Conservation (phyloP, 2,888 invertebrate species). For the Acronicta psi region DNA sequence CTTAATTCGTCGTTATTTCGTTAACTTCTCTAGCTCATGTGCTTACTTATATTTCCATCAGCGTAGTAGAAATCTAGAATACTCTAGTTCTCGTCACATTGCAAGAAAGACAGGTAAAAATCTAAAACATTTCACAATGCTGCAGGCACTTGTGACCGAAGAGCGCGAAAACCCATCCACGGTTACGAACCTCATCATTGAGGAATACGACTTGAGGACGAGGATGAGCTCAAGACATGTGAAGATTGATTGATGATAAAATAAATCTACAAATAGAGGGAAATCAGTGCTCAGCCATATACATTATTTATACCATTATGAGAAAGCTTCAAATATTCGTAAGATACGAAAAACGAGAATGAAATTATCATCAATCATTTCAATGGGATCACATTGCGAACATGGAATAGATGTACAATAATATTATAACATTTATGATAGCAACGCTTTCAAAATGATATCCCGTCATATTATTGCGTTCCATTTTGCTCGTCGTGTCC, state of each 20-base stretch:
- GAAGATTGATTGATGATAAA: neutral
- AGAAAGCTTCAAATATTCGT: neutral
- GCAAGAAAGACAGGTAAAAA: too few species aligned
- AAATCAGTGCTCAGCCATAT: neutral
- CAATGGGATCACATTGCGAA: neutral
- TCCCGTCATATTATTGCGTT: neutral
- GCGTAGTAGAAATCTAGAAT: too few species aligned
- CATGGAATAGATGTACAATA: neutral
- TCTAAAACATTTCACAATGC: too few species aligned
- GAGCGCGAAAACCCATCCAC: too few species aligned
- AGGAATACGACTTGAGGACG: too few species aligned
- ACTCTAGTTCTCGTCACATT: too few species aligned
- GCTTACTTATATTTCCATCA: too few species aligned
- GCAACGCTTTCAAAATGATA: neutral
- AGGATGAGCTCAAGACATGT: neutral
- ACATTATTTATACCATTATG: neutral
- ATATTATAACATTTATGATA: too few species aligned
- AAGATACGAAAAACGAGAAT: neutral
- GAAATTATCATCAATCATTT: neutral
- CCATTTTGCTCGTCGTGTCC: conserved; percentile 8
- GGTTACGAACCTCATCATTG: too few species aligned
- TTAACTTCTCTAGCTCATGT: too few species aligned
- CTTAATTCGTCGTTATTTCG: too few species aligned
- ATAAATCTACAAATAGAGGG: neutral
- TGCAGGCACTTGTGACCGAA: too few species aligned